phyloP scores from a whole-genome alignment of 2,113 vertebrate genomes.

The Tichodroma muraria region DNA sequence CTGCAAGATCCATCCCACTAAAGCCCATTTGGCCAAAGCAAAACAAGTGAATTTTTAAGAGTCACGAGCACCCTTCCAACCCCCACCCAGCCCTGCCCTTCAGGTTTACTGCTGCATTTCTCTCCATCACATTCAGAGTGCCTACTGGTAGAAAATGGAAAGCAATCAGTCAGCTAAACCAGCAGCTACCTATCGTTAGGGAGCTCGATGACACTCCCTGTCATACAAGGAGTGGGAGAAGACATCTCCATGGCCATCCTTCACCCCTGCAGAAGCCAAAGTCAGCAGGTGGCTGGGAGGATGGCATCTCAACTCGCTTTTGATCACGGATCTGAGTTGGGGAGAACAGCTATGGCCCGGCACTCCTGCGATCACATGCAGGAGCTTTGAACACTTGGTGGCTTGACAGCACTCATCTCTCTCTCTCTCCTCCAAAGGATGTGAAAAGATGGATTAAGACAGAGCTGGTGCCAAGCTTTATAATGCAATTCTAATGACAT shows the following conservation, averaged over 20 bases:
- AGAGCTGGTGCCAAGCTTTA: constrained; percentile 15
- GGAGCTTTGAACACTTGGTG: not conserved
- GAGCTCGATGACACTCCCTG: not conserved
- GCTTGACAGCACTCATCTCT: not conserved
- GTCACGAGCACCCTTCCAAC: not conserved
- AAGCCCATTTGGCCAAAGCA: not conserved
- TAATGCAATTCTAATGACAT: constrained; percentile 11
- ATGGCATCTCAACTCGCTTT: not conserved
- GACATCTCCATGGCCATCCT: not conserved
- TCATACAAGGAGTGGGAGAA: not conserved
- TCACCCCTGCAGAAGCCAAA: not conserved
- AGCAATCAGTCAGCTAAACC: not conserved
- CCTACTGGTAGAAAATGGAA: not conserved
- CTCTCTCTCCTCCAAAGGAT: not conserved
- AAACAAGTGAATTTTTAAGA: not conserved
- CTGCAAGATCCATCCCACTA: not conserved
- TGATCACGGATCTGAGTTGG: not conserved
- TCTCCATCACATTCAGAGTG: not conserved
- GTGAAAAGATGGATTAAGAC: constrained; percentile 18
- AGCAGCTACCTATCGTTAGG: not conserved
- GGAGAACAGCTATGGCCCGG: not conserved
- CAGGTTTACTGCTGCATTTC: not conserved
- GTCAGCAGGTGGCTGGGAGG: not conserved
- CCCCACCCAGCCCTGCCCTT: not conserved
- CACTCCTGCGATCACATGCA: fast-evolving